phyloP scores from a whole-genome alignment of 2,888 invertebrate genomes.

The Didymodactylos carnosus region DNA sequence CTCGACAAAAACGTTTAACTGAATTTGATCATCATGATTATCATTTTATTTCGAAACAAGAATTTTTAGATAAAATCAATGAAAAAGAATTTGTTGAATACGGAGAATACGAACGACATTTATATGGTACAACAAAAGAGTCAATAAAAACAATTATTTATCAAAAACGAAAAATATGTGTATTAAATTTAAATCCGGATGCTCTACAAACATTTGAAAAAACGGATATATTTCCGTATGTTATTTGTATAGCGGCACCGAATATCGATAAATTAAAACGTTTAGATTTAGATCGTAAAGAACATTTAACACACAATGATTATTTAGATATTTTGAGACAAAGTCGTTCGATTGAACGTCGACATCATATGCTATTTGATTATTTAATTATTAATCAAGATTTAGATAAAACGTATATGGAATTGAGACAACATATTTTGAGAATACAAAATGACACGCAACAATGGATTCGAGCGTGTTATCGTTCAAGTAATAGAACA shows the following conservation, averaged over 20 bases:
- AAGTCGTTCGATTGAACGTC: neutral
- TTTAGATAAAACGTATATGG: neutral
- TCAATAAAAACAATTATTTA: neutral
- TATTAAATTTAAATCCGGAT: constrained; percentile 1
- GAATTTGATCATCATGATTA: neutral
- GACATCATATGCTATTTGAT: neutral
- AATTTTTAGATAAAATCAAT: neutral
- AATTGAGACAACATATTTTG: neutral
- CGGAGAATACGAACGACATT: neutral
- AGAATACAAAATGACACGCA: neutral
- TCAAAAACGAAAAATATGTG: neutral
- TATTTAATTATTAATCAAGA: neutral
- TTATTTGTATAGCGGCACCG: neutral
- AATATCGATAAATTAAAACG: neutral
- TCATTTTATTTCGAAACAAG: neutral
- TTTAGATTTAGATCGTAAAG: neutral
- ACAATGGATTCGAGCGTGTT: neutral
- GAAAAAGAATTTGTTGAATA: neutral
- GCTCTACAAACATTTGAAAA: neutral
- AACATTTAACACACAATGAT: neutral
- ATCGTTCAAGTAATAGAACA: too few species aligned
- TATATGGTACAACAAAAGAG: neutral
- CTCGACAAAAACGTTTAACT: neutral
- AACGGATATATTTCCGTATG: neutral
- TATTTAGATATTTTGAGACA: neutral